Conservation (phyloP, 2,888 invertebrate species). For the Eristalis tenax region DNA sequence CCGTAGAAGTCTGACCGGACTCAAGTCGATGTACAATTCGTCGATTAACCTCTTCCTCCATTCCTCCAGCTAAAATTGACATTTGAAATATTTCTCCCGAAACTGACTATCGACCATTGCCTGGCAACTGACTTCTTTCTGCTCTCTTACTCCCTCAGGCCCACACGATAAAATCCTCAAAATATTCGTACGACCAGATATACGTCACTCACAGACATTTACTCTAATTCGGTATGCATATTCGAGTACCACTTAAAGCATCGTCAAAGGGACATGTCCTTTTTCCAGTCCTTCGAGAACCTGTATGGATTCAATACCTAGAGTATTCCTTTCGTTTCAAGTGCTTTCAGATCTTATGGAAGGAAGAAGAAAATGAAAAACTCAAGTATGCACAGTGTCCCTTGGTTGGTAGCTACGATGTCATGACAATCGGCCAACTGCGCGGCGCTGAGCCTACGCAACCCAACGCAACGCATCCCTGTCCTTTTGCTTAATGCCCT, state of each 20-base stretch:
- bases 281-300: background rate
- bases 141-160: background rate
- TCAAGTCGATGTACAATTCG: too few relatives aligned
- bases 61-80: too few relatives aligned
- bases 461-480: background rate
- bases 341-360: background rate
- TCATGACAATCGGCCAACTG: background rate
- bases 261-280: background rate
- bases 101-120: background rate
- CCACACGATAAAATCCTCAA: background rate
- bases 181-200: background rate
- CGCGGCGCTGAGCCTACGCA: background rate
- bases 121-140: background rate
- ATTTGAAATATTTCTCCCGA: too few relatives aligned
- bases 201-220: background rate
- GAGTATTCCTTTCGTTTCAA: background rate
- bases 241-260: background rate
- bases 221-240: background rate
- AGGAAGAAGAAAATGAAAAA: background rate
- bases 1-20: too few relatives aligned
- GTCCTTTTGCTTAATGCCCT: constrained; percentile 15
- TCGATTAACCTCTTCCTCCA: too few relatives aligned
- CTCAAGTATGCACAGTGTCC: background rate
- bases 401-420: background rate
- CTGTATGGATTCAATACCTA: background rate